Percentiles rank a stretch among this genome's conserved stretches.
These are phyloP conservation scores for Phenganax marumi DNA, from an alignment of 92 coral and sea anemone genomes.

Conservation along the genomic window DNA sequence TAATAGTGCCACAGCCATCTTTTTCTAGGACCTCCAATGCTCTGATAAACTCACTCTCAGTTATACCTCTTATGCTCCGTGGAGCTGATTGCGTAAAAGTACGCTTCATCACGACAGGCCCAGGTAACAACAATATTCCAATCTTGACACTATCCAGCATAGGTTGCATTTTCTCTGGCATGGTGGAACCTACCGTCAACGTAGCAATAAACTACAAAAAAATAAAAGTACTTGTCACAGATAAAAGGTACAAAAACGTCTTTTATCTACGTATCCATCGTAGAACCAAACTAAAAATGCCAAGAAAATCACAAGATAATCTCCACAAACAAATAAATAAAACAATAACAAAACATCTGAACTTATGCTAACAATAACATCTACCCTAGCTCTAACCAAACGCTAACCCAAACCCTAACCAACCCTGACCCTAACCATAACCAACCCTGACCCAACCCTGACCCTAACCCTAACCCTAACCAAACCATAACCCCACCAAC, in stretches of 20 bases:
- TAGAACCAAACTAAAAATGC: not conserved
- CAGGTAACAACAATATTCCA: slow-evolving; percentile 25
- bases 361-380: too few relatives aligned
- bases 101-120: slow-evolving; percentile 26
- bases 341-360: too few relatives aligned
- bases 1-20: slow-evolving; percentile 33
- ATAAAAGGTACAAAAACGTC: not conserved
- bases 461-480: too few relatives aligned
- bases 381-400: too few relatives aligned
- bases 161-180: slow-evolving; percentile 37
- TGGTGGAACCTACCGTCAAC: not conserved
- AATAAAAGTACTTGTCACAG: not conserved
- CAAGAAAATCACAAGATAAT: not conserved
- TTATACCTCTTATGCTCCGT: slow-evolving; percentile 28
- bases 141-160: slow-evolving; percentile 22
- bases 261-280: not conserved
- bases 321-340: too few relatives aligned
- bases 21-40: slow-evolving; percentile 25
- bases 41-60: slow-evolving; percentile 21
- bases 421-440: too few relatives aligned
- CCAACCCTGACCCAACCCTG: too few relatives aligned
- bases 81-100: slow-evolving; percentile 16
- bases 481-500: too few relatives aligned
- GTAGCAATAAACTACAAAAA: slow-evolving; percentile 29
- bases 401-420: too few relatives aligned